A percentile compares a stretch with the other conserved stretches of the same genome.
Evolutionary conservation across 1,140 invertebrate genomes (phyloP).

Genomic region (Plodia interpunctella): DNA sequence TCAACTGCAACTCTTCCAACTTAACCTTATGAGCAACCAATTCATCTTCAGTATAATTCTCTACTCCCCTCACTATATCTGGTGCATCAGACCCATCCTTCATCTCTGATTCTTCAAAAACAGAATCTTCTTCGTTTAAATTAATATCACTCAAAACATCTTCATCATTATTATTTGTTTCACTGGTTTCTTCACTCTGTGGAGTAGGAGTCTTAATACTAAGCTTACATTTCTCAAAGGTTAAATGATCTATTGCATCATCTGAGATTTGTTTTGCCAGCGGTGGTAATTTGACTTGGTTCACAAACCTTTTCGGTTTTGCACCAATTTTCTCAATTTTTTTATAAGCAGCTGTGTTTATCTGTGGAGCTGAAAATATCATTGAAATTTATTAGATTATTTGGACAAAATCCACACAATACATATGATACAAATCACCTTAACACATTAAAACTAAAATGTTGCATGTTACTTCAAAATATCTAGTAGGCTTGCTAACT

Average conservation of each 20-base stretch:
- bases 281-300: constrained; percentile 38
- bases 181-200: constrained; percentile 21
- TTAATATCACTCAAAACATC: constrained; percentile 5
- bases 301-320: constrained; percentile 31
- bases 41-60: constrained; percentile 62
- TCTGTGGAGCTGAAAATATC: constrained; percentile 31
- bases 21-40: constrained; percentile 54
- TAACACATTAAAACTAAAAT: constrained; percentile 4
- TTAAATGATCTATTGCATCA: constrained; percentile 43
- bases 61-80: constrained; percentile 55
- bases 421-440: too few relatives aligned
- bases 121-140: constrained; percentile 17
- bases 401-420: too few relatives aligned
- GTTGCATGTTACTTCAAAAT: too few relatives aligned
- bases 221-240: constrained; percentile 62
- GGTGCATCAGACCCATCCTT: constrained; percentile 31
- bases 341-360: constrained; percentile 29
- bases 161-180: constrained; percentile 26
- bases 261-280: constrained; percentile 44
- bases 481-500: too few relatives aligned
- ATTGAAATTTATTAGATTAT: too few relatives aligned
- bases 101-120: constrained; percentile 19
- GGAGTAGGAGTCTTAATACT: constrained; percentile 45
- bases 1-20: constrained; percentile 82
- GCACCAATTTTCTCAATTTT: constrained; percentile 45